phyloP scores from a whole-genome alignment of 2,797 vertebrate genomes.

The Pangasius larnaudii region DNA sequence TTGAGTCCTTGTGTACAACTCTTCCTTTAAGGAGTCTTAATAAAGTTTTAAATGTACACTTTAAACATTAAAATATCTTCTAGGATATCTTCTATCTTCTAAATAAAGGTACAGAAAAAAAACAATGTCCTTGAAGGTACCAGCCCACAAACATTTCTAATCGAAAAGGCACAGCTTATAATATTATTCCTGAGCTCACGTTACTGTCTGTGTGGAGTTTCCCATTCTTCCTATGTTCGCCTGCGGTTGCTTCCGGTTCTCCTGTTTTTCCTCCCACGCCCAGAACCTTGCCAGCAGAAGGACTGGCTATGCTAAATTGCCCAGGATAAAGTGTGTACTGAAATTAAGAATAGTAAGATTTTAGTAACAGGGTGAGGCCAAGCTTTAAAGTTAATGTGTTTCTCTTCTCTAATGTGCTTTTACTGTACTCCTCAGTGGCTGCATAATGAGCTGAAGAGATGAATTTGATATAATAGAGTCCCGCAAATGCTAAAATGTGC shows the following conservation, averaged over 20 bases:
- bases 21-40: too few relatives aligned
- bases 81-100: neutral
- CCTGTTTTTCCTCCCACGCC: neutral
- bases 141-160: neutral
- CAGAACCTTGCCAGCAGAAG: too few relatives aligned
- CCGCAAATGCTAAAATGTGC: neutral
- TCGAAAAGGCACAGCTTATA: neutral
- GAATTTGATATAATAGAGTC: neutral
- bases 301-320: neutral
- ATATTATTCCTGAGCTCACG: neutral
- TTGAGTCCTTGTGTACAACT: neutral
- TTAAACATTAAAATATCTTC: neutral
- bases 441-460: neutral
- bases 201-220: neutral
- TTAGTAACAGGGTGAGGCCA: neutral
- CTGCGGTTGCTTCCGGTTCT: too few relatives aligned
- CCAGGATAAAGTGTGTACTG: neutral
- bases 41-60: neutral
- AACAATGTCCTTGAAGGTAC: neutral
- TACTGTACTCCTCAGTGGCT: neutral
- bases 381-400: neutral
- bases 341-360: neutral
- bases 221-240: neutral
- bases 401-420: neutral
- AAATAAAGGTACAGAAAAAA: neutral